phyloP scores from a whole-genome alignment of 2,888 invertebrate genomes.

The Machimus atricapillus region DNA sequence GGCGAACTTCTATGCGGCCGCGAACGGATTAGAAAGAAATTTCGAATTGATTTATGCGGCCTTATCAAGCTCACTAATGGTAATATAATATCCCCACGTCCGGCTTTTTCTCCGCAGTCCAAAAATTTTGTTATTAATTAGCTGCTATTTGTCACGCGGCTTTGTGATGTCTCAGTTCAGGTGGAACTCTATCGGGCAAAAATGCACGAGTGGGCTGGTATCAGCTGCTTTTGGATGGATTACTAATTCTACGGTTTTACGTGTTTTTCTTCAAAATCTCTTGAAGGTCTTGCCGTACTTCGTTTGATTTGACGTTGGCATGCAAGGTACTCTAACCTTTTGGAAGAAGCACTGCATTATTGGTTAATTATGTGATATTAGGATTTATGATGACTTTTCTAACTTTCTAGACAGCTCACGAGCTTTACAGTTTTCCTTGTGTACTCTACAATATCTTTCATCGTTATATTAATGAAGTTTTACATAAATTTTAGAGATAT shows the following conservation, averaged over 20 bases:
- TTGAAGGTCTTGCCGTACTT: not conserved
- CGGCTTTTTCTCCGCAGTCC: not conserved
- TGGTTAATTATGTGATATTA: not conserved
- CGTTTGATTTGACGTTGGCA: not conserved
- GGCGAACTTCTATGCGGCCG: not conserved
- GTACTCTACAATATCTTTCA: not conserved
- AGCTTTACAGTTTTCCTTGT: not conserved
- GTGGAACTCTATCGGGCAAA: not conserved
- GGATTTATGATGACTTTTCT: not conserved
- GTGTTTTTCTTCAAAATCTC: not conserved
- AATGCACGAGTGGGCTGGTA: constrained; percentile 1
- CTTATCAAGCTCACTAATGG: constrained; percentile 29
- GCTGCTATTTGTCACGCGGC: constrained; percentile 12
- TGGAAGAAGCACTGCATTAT: not conserved
- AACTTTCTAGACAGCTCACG: not conserved
- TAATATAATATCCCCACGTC: constrained; percentile 23
- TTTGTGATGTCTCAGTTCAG: constrained; percentile 13
- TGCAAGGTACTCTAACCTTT: not conserved
- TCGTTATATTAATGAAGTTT: not conserved
- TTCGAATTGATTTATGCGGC: constrained; percentile 31
- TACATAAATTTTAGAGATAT: not conserved
- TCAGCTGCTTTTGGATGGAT: not conserved
- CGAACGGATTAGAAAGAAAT: constrained; percentile 31
- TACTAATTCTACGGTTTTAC: not conserved
- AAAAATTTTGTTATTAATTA: constrained; percentile 25